Conservation (phyloP, 2,888 invertebrate genomes). For the Macrosoma leucophasiata region DNA sequence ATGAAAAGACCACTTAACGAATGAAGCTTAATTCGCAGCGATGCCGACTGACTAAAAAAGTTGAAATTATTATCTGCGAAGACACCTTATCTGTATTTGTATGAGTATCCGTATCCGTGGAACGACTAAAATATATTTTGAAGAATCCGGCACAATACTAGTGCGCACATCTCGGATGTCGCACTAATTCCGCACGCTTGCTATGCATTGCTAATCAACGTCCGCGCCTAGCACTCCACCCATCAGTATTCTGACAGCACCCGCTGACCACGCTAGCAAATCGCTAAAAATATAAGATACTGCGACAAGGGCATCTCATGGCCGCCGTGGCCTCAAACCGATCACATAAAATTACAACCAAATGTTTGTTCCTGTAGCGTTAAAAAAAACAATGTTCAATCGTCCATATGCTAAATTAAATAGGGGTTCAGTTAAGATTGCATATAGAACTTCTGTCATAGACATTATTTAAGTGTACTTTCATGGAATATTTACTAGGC, state of each 20-base stretch:
- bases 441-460: too few relatives aligned
- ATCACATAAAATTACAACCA: constrained; percentile 51
- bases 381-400: constrained; percentile 25
- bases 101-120: too few relatives aligned
- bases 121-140: too few relatives aligned
- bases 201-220: constrained; percentile 56
- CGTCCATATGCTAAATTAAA: too few relatives aligned
- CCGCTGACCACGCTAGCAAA: constrained; percentile 44
- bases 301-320: constrained; percentile 59
- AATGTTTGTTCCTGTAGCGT: constrained; percentile 43
- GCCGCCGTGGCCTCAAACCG: constrained; percentile 55
- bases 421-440: too few relatives aligned
- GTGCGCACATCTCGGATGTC: constrained; percentile 54
- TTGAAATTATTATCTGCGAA: too few relatives aligned
- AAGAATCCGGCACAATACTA: too few relatives aligned
- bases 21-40: too few relatives aligned
- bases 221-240: constrained; percentile 28
- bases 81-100: too few relatives aligned
- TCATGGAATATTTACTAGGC: not conserved
- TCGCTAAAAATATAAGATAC: constrained; percentile 67
- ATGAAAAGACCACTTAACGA: too few relatives aligned
- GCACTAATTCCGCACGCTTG: constrained; percentile 67
- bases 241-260: constrained; percentile 61
- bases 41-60: too few relatives aligned
- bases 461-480: not conserved